A percentile compares a stretch with the other conserved stretches of the same genome.
Evolutionary conservation across 2,113 vertebrate species (phyloP).

Genomic region (Oreochromis tanganicae): DNA sequence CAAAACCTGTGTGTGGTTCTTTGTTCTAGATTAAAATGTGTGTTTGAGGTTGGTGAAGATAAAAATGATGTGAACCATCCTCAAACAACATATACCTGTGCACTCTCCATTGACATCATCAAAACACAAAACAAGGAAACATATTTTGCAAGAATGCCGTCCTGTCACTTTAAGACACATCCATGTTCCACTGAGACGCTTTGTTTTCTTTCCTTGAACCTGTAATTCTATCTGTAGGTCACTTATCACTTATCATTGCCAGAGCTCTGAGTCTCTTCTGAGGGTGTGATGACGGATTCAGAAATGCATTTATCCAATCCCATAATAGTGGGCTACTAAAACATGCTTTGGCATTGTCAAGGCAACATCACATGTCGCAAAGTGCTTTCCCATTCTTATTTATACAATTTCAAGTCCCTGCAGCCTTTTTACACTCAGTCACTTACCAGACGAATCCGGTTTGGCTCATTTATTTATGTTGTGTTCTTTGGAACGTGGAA

Average conservation of each 20-base stretch:
- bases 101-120: neutral
- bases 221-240: neutral
- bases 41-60: neutral
- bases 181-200: neutral
- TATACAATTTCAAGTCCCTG: neutral
- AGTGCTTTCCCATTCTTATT: neutral
- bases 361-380: neutral
- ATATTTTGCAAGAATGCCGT: neutral
- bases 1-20: rapidly evolving
- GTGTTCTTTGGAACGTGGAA: neutral
- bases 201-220: neutral
- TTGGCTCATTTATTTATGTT: neutral
- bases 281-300: neutral
- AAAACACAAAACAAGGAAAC: neutral
- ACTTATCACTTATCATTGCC: neutral
- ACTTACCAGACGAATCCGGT: neutral
- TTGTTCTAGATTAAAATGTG: neutral
- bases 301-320: neutral
- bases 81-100: neutral
- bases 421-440: neutral
- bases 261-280: neutral
- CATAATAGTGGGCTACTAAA: neutral
- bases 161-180: neutral
- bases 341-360: neutral
- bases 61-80: neutral